Evolutionary conservation across 1,140 invertebrate genomes (phyloP), one percentile per base, ranked within the genome.

Genomic region (Apis laboriosa): DNA sequence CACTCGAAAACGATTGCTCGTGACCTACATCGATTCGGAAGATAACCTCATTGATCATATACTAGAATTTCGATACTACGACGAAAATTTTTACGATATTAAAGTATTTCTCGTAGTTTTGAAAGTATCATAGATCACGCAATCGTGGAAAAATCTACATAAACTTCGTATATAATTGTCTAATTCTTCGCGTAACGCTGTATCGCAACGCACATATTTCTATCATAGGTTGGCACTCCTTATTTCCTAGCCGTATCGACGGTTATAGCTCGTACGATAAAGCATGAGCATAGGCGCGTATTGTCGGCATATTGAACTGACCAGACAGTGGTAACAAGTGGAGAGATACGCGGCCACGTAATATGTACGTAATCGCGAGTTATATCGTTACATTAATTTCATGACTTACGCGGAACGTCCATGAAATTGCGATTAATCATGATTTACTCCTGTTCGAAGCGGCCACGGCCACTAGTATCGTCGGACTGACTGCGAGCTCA

Each of bases 331-430:
- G 80, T 76, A 76, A 68, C 43, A 60, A 51, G 80, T 24, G 55
- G 13, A 81, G 73, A 81, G 55, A 68, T 81, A 81, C 55, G 72
- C 53, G 24, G 19, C 60, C 43, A 63, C 17, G 73, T 76, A 28
- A 56, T n/a, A 51, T 64, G 80, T 81, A 51, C 73, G 80, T 81
- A 81, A 81, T 68, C 80, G 64, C 73, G 63, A 81, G 55, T 76
- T 81, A 81, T 75, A 75, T n/a, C 60, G 80, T 81, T 81, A 81
- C 80, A 76, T 76, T 81, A 81, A 81, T 81, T 76, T 67, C 80
- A 51, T 75, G 73, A 81, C 80, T 81, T 76, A 81, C 72, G 63
- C 34, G 13, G 19, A 49, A 67, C 80, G 80, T 81, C 80, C 73
- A 60, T 68, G 80, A 76, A 81, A 76, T 60, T 67, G 53, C 80